Conservation (phyloP, 1,140 invertebrate genomes). For the Orchestia grillus region DNA sequence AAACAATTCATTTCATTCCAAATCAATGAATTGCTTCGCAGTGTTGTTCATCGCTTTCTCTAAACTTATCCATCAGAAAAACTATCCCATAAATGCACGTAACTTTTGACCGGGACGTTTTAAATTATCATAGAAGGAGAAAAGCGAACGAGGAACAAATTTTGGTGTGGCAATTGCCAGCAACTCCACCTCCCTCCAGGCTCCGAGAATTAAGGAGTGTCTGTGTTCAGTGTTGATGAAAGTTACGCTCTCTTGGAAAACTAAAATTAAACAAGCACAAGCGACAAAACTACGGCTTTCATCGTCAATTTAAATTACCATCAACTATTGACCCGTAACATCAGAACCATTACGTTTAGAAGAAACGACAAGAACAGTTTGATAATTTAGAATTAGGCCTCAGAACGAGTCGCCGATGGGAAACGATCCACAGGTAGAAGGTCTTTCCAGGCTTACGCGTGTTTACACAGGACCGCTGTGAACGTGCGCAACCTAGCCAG, state of each 20-base stretch:
- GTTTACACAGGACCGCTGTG: not conserved
- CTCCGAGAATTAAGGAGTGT: not conserved
- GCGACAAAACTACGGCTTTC: not conserved
- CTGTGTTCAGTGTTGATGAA: not conserved
- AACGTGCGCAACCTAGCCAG: not conserved
- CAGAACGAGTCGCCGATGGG: not conserved
- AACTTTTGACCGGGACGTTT: too few species aligned
- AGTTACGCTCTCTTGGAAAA: not conserved
- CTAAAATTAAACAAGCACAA: not conserved
- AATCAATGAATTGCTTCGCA: too few species aligned
- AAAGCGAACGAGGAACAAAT: not conserved
- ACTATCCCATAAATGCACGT: too few species aligned
- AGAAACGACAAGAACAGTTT: not conserved
- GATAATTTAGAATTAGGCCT: not conserved
- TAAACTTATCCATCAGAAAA: too few species aligned
- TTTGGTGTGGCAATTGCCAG: not conserved
- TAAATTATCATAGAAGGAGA: not conserved
- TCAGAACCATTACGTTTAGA: not conserved
- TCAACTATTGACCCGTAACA: not conserved
- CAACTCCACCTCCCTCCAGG: not conserved
- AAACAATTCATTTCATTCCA: too few species aligned
- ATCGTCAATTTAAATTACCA: not conserved
- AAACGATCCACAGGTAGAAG: not conserved
- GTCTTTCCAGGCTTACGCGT: not conserved
- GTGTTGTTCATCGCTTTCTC: too few species aligned